phyloP scores from a whole-genome alignment of 2,113 vertebrate species.

The Uropsilus gracilis region DNA sequence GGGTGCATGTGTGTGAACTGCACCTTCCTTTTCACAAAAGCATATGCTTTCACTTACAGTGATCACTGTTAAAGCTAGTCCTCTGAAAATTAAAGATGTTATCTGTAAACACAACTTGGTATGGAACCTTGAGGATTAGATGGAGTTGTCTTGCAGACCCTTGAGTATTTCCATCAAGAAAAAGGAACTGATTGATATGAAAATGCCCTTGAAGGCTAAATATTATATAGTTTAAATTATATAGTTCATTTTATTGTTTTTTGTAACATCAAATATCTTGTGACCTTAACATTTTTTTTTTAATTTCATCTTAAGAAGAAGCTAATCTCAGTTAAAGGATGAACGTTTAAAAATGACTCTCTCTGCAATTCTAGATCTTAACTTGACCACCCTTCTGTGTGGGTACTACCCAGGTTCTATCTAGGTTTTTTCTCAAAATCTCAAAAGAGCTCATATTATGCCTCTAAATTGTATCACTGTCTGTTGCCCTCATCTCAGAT shows the following conservation, averaged over 20 bases:
- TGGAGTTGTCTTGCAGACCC: not conserved
- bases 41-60: conserved; percentile 4
- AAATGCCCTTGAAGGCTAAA: conserved; percentile 54
- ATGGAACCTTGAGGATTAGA: not conserved
- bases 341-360: not conserved
- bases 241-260: conserved; percentile 39
- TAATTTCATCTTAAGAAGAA: conserved; percentile 4
- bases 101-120: not conserved
- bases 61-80: conserved; percentile 38
- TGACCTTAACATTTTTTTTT: not conserved
- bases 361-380: not conserved
- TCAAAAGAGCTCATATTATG: not conserved
- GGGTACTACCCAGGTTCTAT: not conserved
- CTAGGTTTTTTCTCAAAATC: not conserved
- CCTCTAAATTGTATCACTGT: not conserved
- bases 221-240: not conserved
- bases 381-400: not conserved
- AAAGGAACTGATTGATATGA: not conserved
- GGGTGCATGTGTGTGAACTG: not conserved
- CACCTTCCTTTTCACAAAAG: not conserved
- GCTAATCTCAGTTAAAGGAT: not conserved
- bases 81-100: conserved; percentile 46
- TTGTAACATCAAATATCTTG: conserved; percentile 4
- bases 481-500: not conserved
- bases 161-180: conserved; percentile 1